Conservation (phyloP, 2,888 invertebrate species). For the Pachymerium ferrugineum region DNA sequence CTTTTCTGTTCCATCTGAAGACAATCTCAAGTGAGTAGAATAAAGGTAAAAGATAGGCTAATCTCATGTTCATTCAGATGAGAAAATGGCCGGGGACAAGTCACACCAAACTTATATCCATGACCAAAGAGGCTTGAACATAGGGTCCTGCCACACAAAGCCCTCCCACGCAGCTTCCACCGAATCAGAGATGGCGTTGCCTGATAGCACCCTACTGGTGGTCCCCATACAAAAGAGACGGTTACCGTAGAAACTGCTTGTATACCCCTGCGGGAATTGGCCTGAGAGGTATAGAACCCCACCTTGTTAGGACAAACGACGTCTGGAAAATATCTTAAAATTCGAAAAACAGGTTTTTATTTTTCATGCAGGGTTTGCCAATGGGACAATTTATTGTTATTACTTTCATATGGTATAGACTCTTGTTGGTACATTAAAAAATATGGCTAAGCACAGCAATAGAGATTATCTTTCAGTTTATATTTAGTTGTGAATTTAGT, state of each 20-base stretch:
- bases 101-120: conserved; percentile 27
- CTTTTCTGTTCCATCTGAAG: not conserved
- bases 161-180: conserved; percentile 17
- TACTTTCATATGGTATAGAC: too few species aligned
- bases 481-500: too few species aligned
- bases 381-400: too few species aligned
- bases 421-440: too few species aligned
- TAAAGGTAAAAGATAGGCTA: not conserved
- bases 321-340: not conserved
- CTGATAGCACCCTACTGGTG: conserved; percentile 1
- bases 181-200: conserved; percentile 19
- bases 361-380: not conserved
- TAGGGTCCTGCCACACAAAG: conserved; percentile 5
- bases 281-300: not conserved
- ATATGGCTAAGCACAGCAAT: too few species aligned
- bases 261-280: conserved; percentile 25
- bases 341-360: not conserved
- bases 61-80: conserved; percentile 24
- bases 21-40: conserved; percentile 23
- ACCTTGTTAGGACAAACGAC: conserved; percentile 1
- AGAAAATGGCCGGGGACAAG: conserved; percentile 25
- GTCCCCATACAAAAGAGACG: conserved; percentile 24
- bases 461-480: too few species aligned
- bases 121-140: conserved; percentile 8
- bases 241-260: conserved; percentile 18